phyloP scores from a whole-genome alignment of 2,113 vertebrate species.

The Myrmecophaga tridactyla region DNA sequence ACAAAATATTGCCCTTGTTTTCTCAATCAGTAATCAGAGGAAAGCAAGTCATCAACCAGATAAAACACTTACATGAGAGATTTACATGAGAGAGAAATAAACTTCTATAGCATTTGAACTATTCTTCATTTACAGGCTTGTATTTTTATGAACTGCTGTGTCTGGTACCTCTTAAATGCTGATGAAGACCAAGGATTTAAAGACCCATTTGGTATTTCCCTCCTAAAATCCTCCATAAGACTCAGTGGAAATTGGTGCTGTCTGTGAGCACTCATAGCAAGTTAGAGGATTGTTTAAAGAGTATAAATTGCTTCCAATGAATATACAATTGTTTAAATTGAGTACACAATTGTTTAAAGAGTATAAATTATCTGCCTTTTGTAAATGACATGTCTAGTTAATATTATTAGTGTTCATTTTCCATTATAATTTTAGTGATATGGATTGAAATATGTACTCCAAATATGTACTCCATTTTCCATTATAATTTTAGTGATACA shows the following conservation, averaged over 20 bases:
- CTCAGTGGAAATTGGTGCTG: not conserved
- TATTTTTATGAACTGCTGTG: not conserved
- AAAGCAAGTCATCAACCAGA: too few species aligned
- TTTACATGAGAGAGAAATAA: too few species aligned
- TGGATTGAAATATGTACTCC: too few species aligned
- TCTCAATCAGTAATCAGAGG: too few species aligned
- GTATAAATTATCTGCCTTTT: not conserved
- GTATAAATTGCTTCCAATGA: too few species aligned
- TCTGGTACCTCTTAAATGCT: not conserved
- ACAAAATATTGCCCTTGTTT: too few species aligned
- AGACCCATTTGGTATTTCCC: not conserved
- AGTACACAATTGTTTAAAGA: not conserved
- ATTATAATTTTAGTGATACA: not conserved
- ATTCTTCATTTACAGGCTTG: too few species aligned
- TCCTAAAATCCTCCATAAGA: not conserved
- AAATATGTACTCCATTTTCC: not conserved
- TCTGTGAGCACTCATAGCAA: not conserved
- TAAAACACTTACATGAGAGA: too few species aligned
- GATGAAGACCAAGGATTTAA: not conserved
- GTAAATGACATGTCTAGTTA: not conserved
- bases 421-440: not conserved
- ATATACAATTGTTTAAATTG: too few species aligned
- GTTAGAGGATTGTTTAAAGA: not conserved
- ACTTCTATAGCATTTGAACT: too few species aligned
- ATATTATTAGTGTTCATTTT: not conserved